These are phyloP conservation scores for Nothobranchius furzeri DNA, from an alignment of 2,113 vertebrate genomes.

Conservation along the genomic window DNA sequence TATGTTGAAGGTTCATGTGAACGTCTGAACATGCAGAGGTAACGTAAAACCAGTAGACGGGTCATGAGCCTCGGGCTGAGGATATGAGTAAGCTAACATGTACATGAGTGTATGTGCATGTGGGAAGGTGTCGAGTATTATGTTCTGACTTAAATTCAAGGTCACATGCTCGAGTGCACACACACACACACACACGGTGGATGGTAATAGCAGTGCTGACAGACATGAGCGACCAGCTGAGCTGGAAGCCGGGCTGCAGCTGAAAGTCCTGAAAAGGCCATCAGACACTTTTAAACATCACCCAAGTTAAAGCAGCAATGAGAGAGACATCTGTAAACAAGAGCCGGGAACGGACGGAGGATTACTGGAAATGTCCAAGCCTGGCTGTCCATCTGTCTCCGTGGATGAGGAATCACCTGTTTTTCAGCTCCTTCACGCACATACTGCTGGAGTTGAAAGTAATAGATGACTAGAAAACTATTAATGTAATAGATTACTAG, in stretches of 20 bases:
- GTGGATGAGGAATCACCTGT: not conserved
- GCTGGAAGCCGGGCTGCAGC: slow-evolving; percentile 45
- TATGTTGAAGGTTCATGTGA: not conserved
- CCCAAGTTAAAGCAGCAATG: slow-evolving; percentile 50
- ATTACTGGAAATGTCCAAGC: slow-evolving; percentile 57
- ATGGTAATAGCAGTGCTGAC: slow-evolving; percentile 96
- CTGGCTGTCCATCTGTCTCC: slow-evolving; percentile 11
- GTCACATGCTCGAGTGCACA: slow-evolving; percentile 78
- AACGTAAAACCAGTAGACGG: slow-evolving; percentile 34
- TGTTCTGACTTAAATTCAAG: slow-evolving; percentile 85
- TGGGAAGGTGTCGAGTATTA: slow-evolving; percentile 75
- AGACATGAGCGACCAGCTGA: slow-evolving; percentile 94
- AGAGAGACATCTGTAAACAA: slow-evolving; percentile 74
- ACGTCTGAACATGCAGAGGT: slow-evolving; percentile 23
- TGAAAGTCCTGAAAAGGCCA: slow-evolving; percentile 73
- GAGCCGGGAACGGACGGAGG: slow-evolving; percentile 49
- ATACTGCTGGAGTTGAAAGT: no score
- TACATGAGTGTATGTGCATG: slow-evolving; percentile 52
- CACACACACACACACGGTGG: slow-evolving; percentile 57
- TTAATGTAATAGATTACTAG: no score
- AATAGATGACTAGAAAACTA: no score
- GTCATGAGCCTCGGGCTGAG: slow-evolving; percentile 50
- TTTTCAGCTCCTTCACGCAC: not conserved
- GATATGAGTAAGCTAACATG: slow-evolving; percentile 49
- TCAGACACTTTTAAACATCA: slow-evolving; percentile 67